A percentile compares a stretch with the other conserved stretches of the same genome.
Evolutionary conservation across 2,888 invertebrate species (phyloP).

Genomic region (Drosophila niveifrons): DNA sequence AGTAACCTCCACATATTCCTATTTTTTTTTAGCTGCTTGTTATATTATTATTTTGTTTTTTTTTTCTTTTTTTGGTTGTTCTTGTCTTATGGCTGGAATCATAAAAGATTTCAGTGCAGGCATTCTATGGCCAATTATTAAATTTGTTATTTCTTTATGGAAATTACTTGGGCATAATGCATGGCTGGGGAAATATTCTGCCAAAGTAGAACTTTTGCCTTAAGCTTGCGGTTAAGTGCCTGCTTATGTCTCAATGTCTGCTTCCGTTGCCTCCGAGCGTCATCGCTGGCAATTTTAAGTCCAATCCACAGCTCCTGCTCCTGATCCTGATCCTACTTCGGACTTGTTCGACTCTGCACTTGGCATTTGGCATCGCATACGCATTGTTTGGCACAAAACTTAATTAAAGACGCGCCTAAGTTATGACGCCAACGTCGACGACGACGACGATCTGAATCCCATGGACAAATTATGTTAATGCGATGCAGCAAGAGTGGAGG

Average conservation of each 20-base stretch:
- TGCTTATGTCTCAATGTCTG: conserved; percentile 20
- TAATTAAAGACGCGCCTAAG: conserved; percentile 57
- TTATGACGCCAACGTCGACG: conserved; percentile 34
- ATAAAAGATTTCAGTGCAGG: conserved; percentile 34
- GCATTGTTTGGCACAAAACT: conserved; percentile 47
- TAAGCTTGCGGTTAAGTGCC: conserved; percentile 8
- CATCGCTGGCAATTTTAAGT: conserved; percentile 12
- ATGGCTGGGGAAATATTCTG: conserved; percentile 14
- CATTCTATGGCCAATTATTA: conserved; percentile 68
- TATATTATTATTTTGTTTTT: conserved; percentile 6
- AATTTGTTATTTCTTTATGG: conserved; percentile 55
- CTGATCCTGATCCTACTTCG: background rate
- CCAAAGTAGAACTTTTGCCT: conserved; percentile 6
- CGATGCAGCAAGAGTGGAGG: conserved; percentile 41
- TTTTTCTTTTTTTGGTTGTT: background rate
- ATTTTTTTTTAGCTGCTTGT: background rate
- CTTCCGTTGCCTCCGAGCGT: conserved; percentile 38
- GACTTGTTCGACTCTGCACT: conserved; percentile 20
- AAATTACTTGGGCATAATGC: conserved; percentile 47
- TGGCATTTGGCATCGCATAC: conserved; percentile 6
- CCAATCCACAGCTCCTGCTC: background rate
- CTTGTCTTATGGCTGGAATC: conserved; percentile 3
- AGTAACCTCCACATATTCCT: conserved; percentile 44
- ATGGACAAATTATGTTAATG: conserved; percentile 73
- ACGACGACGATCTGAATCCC: conserved; percentile 20